Percentiles rank a stretch among this genome's conserved stretches.
Conservation (phyloP, 2,113 vertebrate species). For the Dendropsophus ebraccatus region DNA sequence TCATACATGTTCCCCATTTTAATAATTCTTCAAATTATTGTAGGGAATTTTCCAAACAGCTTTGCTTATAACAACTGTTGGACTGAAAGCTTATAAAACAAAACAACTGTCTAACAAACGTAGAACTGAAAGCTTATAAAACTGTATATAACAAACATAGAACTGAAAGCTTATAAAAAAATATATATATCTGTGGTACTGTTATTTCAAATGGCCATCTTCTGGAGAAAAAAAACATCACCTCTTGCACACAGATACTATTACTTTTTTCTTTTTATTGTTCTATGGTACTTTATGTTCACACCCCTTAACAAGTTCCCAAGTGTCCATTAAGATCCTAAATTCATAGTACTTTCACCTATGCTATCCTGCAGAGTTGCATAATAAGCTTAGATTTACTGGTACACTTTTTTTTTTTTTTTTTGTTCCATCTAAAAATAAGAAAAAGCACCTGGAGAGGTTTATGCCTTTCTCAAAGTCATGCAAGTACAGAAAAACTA, state of each 20-base stretch:
- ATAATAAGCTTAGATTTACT: constrained; percentile 3
- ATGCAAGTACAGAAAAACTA: not conserved
- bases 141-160: not conserved
- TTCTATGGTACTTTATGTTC: not conserved
- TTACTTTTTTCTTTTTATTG: not conserved
- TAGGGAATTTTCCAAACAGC: not conserved
- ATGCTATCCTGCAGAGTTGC: not conserved
- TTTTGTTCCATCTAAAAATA: not conserved
- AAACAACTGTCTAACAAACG: no score
- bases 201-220: constrained; percentile 9
- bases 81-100: not conserved
- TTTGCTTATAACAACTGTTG: not conserved
- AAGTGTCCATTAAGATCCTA: constrained; percentile 6
- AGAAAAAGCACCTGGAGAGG: not conserved
- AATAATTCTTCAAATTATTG: not conserved
- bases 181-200: not conserved
- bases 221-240: not conserved
- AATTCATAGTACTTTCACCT: not conserved
- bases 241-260: not conserved
- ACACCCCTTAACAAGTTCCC: constrained; percentile 17
- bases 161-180: not conserved
- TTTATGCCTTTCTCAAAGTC: not conserved
- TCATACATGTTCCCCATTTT: not conserved
- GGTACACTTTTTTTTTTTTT: not conserved
- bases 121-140: not conserved